Percentiles rank a stretch among this genome's conserved stretches.
Evolutionary conservation across 2,113 vertebrate genomes (phyloP).

Genomic region (Cynocephalus volans): DNA sequence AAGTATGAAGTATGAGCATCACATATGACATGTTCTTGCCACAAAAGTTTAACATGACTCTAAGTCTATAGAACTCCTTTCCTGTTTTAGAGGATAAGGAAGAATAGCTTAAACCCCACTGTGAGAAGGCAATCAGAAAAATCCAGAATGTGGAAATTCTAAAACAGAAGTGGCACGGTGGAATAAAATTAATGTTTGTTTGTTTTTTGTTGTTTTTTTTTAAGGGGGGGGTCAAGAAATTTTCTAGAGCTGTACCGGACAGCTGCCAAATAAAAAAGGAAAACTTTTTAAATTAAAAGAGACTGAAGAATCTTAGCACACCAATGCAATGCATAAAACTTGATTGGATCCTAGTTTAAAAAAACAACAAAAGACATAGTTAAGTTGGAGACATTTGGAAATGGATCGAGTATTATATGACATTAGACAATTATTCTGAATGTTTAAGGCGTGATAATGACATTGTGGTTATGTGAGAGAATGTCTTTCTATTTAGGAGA

Average conservation of each 20-base stretch:
- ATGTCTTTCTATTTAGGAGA: conserved; percentile 20
- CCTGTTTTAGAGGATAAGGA: neutral
- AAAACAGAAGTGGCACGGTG: neutral
- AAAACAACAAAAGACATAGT: neutral
- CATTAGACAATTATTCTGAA: neutral
- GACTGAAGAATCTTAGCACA: neutral
- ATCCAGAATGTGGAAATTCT: neutral
- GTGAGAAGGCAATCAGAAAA: neutral
- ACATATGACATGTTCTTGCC: neutral
- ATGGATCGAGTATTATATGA: conserved; percentile 4
- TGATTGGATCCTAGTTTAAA: neutral
- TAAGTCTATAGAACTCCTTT: conserved; percentile 38
- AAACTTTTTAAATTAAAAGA: neutral
- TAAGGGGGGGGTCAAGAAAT: neutral
- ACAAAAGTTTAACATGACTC: neutral
- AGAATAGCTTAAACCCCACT: neutral
- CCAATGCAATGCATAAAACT: neutral
- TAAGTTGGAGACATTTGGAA: conserved; percentile 1
- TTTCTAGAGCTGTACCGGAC: neutral
- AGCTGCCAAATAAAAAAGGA: too few species aligned
- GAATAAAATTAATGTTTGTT: neutral
- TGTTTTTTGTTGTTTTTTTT: too few species aligned
- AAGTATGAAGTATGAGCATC: neutral
- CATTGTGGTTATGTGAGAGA: neutral
- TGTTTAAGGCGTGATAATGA: neutral